Conservation (phyloP, 2,797 vertebrate genomes). For the Platyrinchus mystaceus region DNA sequence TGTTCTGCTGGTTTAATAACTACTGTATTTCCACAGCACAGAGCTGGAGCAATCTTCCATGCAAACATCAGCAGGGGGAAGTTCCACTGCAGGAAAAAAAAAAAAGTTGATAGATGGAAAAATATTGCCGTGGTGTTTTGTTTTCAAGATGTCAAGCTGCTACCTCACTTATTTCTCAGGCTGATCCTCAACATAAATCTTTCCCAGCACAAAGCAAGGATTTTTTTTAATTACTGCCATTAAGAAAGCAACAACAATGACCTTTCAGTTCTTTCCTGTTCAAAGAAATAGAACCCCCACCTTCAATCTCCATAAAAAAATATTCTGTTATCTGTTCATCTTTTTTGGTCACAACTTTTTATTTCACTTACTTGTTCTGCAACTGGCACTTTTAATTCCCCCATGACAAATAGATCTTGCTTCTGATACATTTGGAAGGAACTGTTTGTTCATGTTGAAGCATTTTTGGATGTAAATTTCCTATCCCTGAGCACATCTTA, state of each 20-base stretch:
- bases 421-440: background rate
- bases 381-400: background rate
- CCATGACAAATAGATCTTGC: background rate
- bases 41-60: constrained; percentile 96
- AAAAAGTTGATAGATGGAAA: constrained; percentile 65
- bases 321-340: background rate
- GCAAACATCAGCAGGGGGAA: constrained; percentile 98
- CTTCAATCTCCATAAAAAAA: background rate
- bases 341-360: background rate
- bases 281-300: background rate
- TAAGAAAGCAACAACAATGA: constrained; percentile 30
- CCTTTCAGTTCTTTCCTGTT: constrained; percentile 32
- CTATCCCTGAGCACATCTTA: background rate
- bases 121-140: constrained; percentile 47
- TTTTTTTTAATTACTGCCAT: constrained; percentile 52
- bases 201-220: constrained; percentile 43
- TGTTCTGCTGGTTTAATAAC: constrained; percentile 98
- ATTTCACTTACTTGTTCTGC: background rate
- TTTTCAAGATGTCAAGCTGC: constrained; percentile 70
- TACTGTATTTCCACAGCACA: constrained; percentile 96
- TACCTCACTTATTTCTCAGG: constrained; percentile 68
- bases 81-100: constrained; percentile 88
- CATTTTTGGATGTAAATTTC: background rate
- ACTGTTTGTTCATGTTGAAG: background rate
- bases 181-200: constrained; percentile 62